Evolutionary conservation across 2,797 vertebrate genomes (phyloP), one percentile per base, ranked within the genome.

Genomic region (Dromococcyx pavoninus): DNA sequence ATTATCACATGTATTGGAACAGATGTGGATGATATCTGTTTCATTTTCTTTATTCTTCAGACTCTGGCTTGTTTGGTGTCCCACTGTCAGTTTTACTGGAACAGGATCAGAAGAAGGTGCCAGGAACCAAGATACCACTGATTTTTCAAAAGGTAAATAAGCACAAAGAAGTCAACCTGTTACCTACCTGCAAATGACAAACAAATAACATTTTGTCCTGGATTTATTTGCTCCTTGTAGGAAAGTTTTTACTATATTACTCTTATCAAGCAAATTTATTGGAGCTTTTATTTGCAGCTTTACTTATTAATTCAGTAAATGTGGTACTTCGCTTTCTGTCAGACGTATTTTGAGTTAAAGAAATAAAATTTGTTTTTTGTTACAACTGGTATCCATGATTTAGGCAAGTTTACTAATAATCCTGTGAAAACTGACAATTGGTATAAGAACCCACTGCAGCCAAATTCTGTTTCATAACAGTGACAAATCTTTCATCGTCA

Each of bases 61-160:
- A 99, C 88, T 98, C 96, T 41, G 99, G 99, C 76, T 96, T 99
- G 72, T 99, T 99, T 85, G 98, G 98, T 81, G 98, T 99, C 94
- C 98, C 99, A 33, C 96, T 99, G 33, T 71, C 97, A 28, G 96
- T 97, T 76, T 97, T 99, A 93, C 91, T 99, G 98, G 99, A 99
- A 44, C 99, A 99, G 95, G 99, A 99, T 98, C 99, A 99, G 96
- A 99, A 96, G 82, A 98, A 97, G 86, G 62, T 94, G 37, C 97
- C 98, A 62, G 98, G 98, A 85, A 98, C 98, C 84, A 98, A 98
- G 97, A 99, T 99, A 93, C 99, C 99, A 87, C 97, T 99, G 77
- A 98, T 99, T 94, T 98, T 99, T 95, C 99, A 99, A 93, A 98
- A 97, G 97, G 99, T 99, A 96, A 96, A 97, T 97, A 69, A 27